Evolutionary conservation across 2,113 vertebrate species (phyloP), one percentile per base, ranked within the genome.

Genomic region (Atherinomorus stipes): DNA sequence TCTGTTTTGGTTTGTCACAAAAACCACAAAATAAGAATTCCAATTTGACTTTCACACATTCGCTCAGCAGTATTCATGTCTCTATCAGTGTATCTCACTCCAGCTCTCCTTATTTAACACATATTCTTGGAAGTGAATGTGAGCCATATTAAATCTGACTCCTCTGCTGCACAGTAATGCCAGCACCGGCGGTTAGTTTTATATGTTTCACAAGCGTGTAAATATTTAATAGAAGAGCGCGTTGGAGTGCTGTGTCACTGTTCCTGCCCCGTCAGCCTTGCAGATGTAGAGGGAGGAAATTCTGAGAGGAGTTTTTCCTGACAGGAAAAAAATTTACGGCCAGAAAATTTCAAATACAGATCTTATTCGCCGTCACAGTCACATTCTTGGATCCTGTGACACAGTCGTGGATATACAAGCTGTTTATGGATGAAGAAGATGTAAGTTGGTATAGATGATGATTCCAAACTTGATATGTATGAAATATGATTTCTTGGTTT

Each of bases 191-290:
- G 83, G 89, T 89, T 90, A 85, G 88, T 91, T 93, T 91, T 87
- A 90, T 91, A 85, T 58, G 65, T 93, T 94, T 93, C 89, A 91
- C 91, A 79, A 93, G 89, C 79, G 42, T 91, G 93, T 93, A 89
- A 92, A 93, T 93, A 91, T 93, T 94, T 93, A 91, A 92, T 91
- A 80, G 79, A 89, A 88, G 78, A 65, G 57, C 66, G 38, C 78
- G 65, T 82, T 78, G 77, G 78, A 84, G 85, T 91, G 85, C 90
- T 76, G 86, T 86, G 84, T 87, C 88, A 88, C 76, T 83, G 77
- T 78, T 86, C 80, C 86, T 85, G 70, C 83, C 71, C 90, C 31
- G 78, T 76, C 78, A 78, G 76, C 74, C 86, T 4, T 59, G 82
- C 81, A 86, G 73, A 72, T 31, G 18, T 7, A 56, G 28, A 63